Evolutionary conservation across 2,888 invertebrate species (phyloP).

Genomic region (Cryptus viduatorius): DNA sequence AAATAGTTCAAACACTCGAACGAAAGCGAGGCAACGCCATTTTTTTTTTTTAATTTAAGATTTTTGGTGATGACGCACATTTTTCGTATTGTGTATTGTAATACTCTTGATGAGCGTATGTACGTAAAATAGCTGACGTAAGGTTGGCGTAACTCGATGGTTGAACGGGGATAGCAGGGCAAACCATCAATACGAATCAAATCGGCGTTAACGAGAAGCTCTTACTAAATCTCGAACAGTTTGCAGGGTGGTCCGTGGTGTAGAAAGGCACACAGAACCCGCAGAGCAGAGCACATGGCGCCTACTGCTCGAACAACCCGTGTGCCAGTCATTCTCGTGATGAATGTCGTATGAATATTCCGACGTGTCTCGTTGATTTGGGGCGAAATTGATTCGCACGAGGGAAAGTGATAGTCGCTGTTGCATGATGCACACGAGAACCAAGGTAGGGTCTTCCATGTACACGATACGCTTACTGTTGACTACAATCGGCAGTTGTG

Average conservation of each 20-base stretch:
- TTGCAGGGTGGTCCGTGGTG: constrained; percentile 44
- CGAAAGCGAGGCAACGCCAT: neutral
- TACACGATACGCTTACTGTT: neutral
- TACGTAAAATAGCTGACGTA: constrained; percentile 50
- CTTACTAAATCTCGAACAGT: constrained; percentile 64
- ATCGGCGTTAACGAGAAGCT: constrained; percentile 74
- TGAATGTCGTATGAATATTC: constrained; percentile 78
- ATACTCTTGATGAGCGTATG: neutral
- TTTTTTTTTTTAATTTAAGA: neutral
- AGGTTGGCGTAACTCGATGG: constrained; percentile 24
- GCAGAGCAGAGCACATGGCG: constrained; percentile 69
- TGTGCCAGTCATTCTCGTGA: constrained; percentile 73
- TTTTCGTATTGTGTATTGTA: neutral
- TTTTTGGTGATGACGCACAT: constrained; percentile 21
- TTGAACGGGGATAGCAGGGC: constrained; percentile 28
- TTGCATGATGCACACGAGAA: constrained; percentile 39
- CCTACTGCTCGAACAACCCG: constrained; percentile 64
- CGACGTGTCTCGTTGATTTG: constrained; percentile 74
- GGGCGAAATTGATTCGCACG: constrained; percentile 67
- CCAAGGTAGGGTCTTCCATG: constrained; percentile 29
- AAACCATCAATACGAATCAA: constrained; percentile 73
- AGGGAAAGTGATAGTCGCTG: constrained; percentile 65
- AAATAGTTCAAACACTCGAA: too few relatives aligned
- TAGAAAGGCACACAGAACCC: constrained; percentile 37
- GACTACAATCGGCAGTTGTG: constrained; percentile 17